phyloP scores from a whole-genome alignment of 2,113 vertebrate genomes.

The Mirza zaza region DNA sequence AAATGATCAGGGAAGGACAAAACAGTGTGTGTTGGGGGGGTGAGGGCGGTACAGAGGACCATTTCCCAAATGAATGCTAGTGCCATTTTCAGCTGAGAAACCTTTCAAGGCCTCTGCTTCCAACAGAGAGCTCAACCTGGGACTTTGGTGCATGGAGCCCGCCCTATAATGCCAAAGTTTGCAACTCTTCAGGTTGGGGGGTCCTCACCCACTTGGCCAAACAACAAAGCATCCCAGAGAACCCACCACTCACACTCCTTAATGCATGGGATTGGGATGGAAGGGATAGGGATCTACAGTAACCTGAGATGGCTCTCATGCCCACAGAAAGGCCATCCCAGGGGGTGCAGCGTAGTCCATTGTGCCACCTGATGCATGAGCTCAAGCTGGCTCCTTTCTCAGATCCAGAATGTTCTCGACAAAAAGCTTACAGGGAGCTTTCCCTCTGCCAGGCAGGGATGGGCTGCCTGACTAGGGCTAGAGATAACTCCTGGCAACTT shows the following conservation, averaged over 20 bases:
- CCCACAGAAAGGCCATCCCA: neutral
- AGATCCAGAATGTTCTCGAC: neutral
- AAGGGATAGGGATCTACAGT: neutral
- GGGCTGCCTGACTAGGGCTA: neutral
- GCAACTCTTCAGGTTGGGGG: neutral
- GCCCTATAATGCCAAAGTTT: no score
- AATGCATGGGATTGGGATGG: neutral
- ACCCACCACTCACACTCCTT: neutral
- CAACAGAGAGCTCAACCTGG: neutral
- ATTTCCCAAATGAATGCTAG: neutral
- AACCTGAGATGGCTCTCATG: neutral
- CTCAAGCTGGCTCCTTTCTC: neutral
- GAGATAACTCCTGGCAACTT: neutral
- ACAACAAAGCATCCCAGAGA: neutral
- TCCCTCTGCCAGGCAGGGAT: neutral
- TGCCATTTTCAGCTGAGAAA: neutral
- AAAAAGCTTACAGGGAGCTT: neutral
- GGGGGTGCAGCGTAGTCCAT: rapidly evolving
- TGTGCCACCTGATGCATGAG: no score
- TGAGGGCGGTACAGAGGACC: rapidly evolving
- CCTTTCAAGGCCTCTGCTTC: neutral
- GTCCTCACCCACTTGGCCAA: neutral
- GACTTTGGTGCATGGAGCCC: neutral
- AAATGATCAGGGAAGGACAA: neutral
- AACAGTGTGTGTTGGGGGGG: neutral